Conservation (phyloP, 2,113 vertebrate species). For the Ovibos moschatus region DNA sequence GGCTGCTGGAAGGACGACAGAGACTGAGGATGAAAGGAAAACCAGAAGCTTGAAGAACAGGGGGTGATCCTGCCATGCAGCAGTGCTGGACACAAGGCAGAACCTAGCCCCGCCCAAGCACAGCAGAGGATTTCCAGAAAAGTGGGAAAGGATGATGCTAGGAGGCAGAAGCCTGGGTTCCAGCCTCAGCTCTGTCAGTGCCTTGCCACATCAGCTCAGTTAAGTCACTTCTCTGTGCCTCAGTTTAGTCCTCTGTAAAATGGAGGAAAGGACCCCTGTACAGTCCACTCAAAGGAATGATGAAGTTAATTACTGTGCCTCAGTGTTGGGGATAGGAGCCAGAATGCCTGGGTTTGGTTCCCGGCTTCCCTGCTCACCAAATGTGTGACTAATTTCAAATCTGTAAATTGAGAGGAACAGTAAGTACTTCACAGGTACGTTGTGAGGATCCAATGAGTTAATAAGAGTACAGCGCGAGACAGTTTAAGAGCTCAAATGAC, state of each 20-base stretch:
- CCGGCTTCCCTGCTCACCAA: background rate
- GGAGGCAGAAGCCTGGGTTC: background rate
- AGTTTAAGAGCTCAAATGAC: background rate
- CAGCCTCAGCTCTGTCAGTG: background rate
- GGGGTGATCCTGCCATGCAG: background rate
- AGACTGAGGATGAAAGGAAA: background rate
- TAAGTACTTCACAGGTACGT: background rate
- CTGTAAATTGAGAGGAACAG: background rate
- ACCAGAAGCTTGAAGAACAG: background rate
- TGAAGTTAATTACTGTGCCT: background rate
- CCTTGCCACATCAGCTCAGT: background rate
- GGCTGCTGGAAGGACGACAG: background rate
- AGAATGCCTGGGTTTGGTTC: background rate
- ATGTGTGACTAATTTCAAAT: background rate
- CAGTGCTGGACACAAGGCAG: background rate
- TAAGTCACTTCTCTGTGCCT: background rate
- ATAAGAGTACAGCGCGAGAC: background rate
- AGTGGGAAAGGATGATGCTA: background rate
- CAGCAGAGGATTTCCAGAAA: background rate
- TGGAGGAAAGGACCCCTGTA: background rate
- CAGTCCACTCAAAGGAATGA: background rate
- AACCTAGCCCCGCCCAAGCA: fast-evolving
- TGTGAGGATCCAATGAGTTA: background rate
- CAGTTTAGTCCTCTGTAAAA: background rate
- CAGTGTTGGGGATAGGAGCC: background rate